Evolutionary conservation across 2,797 vertebrate species (phyloP), one percentile per base, ranked within the genome.

Genomic region (Urocyon cinereoargenteus): DNA sequence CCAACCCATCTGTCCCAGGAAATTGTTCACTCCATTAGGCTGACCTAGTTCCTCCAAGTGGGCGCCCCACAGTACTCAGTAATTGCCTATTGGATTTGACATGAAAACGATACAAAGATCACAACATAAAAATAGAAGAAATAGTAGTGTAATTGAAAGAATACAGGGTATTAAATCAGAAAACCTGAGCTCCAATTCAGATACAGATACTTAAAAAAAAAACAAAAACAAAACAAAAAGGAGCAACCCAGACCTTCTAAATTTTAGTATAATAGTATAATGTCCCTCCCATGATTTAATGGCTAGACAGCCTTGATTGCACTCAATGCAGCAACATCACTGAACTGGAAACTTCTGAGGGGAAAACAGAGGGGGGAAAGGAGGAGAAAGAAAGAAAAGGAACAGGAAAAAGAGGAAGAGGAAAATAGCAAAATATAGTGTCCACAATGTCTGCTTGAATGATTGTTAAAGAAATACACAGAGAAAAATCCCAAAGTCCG

Each of bases 81-180:
- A 34, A 14, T 88, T 96, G 5, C 16, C 28, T 81, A 4, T 3
- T 86, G 66, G 40, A 81, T 51, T n/a, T 79, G n/a, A 75, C 86
- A 51, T 81, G 53, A 49, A 88, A 91, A 82, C 34, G 7, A 62
- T 31, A 94, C 31, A 53, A 89, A 81, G 24, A 90, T 84, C 22
- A 64, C 57, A 83, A n/a, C 24, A 89, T 49, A 86, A 90, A 72
- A 89, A 82, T 53, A 91, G 28, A 75, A 75, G 84, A 90, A 95
- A 91, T 68, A 81, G 55, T 51, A 21, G 16, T 86, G 16, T 55
- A n/a, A 64, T 49, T 91, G 22, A 89, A 90, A 85, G 28, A 78
- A 24, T 21, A 72, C 5, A 66, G 6, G 9, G 0, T 81, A 34
- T 96, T 45, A 86, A 89, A 75, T 66, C 36, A 88, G 73, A 90